Evolutionary conservation across 2,888 invertebrate species (phyloP).

Genomic region (Netelia fuscicornis): DNA sequence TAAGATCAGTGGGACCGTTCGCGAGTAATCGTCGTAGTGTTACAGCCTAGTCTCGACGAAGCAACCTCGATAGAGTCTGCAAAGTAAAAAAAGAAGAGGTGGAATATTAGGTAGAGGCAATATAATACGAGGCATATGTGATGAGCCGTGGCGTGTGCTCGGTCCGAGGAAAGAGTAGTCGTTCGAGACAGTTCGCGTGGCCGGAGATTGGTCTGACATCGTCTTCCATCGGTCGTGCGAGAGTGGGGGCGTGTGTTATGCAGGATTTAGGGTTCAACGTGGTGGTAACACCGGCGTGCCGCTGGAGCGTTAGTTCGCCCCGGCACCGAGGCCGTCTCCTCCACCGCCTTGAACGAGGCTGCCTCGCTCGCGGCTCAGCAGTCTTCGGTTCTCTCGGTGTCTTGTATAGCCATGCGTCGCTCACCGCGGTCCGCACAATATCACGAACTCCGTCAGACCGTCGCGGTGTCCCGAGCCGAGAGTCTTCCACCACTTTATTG

Average conservation of each 20-base stretch:
- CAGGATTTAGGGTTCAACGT: constrained; percentile 77
- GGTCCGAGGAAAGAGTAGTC: constrained; percentile 51
- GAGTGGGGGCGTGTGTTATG: constrained; percentile 76
- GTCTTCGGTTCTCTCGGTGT: constrained; percentile 76
- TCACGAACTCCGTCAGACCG: constrained; percentile 60
- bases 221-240: constrained; percentile 63
- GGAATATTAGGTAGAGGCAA: constrained; percentile 14
- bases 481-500: constrained; percentile 11
- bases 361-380: constrained; percentile 67
- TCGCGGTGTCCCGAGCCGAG: constrained; percentile 51
- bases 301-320: constrained; percentile 56
- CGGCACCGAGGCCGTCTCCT: constrained; percentile 49
- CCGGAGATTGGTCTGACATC: constrained; percentile 68
- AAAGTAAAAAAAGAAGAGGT: constrained; percentile 22
- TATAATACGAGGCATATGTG: constrained; percentile 42
- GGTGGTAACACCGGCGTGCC: constrained; percentile 62
- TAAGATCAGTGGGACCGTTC: no score
- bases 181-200: constrained; percentile 67
- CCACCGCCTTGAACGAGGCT: constrained; percentile 54
- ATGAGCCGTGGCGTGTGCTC: constrained; percentile 54
- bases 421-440: constrained; percentile 68
- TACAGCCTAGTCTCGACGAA: neutral
- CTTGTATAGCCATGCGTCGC: constrained; percentile 79
- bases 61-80: neutral
- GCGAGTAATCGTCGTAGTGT: no score